Conservation (phyloP, 35 echinoderm and acorn worm genomes). For the Holothuria glaberrima region DNA sequence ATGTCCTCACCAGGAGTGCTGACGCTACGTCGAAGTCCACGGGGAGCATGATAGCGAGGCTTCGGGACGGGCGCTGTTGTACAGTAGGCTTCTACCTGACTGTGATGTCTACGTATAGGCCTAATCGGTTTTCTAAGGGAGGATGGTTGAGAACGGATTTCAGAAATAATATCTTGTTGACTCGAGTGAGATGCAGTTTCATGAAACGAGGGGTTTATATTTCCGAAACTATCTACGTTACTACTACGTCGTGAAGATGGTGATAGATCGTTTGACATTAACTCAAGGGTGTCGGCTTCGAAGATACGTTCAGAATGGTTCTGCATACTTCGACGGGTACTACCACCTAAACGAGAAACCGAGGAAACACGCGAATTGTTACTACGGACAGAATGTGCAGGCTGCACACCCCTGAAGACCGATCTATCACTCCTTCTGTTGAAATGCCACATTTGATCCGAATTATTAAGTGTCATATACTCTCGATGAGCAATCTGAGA, state of each 20-base stretch:
- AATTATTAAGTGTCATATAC: constrained; percentile 91
- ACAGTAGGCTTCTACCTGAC: constrained; percentile 50
- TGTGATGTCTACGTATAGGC: constrained; percentile 40
- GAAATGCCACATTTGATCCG: constrained; percentile 83
- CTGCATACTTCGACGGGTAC: constrained; percentile 20
- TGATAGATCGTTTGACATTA: not conserved
- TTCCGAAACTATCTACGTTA: constrained; percentile 5
- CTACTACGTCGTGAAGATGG: constrained; percentile 10
- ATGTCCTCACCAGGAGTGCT: constrained; percentile 74
- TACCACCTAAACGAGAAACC: not conserved
- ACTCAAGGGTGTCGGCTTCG: constrained; percentile 8
- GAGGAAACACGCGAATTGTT: not conserved
- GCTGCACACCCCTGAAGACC: constrained; percentile 56
- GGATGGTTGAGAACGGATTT: constrained; percentile 21
- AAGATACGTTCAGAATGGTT: constrained; percentile 17
- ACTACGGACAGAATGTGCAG: constrained; percentile 33
- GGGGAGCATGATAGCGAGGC: constrained; percentile 20
- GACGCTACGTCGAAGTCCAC: constrained; percentile 64
- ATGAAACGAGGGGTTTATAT: constrained; percentile 18
- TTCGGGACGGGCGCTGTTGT: constrained; percentile 28
- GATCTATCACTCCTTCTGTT: constrained; percentile 62
- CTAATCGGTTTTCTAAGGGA: constrained; percentile 16
- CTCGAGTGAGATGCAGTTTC: not conserved
- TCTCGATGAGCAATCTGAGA: constrained; percentile 86
- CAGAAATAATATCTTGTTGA: not conserved